phyloP scores from a whole-genome alignment of 2,113 vertebrate species.

The Bos javanicus region DNA sequence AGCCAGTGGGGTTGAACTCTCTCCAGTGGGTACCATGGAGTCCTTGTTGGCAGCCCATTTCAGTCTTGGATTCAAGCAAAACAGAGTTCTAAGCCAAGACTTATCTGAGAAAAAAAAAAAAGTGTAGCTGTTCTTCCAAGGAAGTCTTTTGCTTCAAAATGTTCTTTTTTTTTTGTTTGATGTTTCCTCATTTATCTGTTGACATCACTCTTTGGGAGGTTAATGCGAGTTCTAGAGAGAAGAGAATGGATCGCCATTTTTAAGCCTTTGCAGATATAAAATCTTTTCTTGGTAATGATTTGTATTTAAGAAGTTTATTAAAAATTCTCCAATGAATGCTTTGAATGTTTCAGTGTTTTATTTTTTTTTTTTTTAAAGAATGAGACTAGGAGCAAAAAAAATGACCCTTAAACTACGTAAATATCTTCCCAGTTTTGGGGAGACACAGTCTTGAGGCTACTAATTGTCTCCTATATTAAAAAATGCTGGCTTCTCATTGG shows the following conservation, averaged over 20 bases:
- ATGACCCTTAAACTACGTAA: constrained; percentile 19
- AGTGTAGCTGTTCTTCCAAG: constrained; percentile 27
- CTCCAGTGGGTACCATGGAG: background rate
- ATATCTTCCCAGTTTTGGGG: background rate
- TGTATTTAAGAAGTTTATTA: constrained; percentile 56
- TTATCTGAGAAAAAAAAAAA: constrained; percentile 33
- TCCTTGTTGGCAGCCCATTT: background rate
- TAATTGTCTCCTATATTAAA: background rate
- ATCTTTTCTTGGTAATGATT: constrained; percentile 46
- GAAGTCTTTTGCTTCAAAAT: constrained; percentile 39
- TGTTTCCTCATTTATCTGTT: constrained; percentile 32
- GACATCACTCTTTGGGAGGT: constrained; percentile 26
- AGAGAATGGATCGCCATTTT: constrained; percentile 19
- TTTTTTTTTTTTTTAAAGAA: background rate
- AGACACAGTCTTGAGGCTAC: background rate
- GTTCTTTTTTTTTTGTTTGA: background rate
- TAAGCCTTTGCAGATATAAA: constrained; percentile 51
- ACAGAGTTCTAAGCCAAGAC: constrained; percentile 40
- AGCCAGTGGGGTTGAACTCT: background rate
- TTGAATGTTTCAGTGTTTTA: background rate
- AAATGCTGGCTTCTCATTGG: constrained; percentile 35
- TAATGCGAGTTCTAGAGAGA: constrained; percentile 44
- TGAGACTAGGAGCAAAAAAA: background rate
- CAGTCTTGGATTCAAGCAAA: constrained; percentile 39
- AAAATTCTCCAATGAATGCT: constrained; percentile 55